phyloP scores from a whole-genome alignment of 2,113 vertebrate species.

The Boulengerochromis microlepis region DNA sequence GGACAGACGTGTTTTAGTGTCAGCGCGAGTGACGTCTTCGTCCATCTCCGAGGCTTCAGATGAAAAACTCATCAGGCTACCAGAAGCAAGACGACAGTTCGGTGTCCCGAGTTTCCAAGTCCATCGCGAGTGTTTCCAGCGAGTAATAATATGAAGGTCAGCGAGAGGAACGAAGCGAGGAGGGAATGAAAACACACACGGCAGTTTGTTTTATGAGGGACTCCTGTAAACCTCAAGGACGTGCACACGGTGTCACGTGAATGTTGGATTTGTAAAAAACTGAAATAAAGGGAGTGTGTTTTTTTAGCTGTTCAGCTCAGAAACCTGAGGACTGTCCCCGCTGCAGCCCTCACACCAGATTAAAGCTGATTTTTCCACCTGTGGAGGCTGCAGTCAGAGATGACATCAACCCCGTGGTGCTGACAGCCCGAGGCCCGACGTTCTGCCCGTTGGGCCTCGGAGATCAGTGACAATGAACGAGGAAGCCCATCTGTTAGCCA shows the following conservation, averaged over 20 bases:
- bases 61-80: constrained; percentile 1
- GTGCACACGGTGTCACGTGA: rapidly evolving
- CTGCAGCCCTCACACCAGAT: background rate
- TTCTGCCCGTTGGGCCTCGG: background rate
- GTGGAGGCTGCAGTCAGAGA: background rate
- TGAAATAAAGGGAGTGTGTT: background rate
- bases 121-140: background rate
- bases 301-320: no score
- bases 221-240: background rate
- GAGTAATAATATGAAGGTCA: background rate
- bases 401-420: background rate
- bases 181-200: background rate
- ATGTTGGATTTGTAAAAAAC: rapidly evolving
- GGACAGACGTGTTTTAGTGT: background rate
- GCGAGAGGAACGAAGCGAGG: rapidly evolving
- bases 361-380: background rate
- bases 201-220: background rate
- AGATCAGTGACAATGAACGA: background rate
- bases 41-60: background rate
- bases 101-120: background rate
- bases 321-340: background rate
- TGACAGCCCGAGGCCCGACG: background rate
- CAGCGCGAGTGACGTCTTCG: background rate
- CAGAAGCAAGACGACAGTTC: background rate
- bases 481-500: no score